These are phyloP conservation scores for Motacilla alba DNA, from an alignment of 2,113 vertebrate species.

Conservation along the genomic window DNA sequence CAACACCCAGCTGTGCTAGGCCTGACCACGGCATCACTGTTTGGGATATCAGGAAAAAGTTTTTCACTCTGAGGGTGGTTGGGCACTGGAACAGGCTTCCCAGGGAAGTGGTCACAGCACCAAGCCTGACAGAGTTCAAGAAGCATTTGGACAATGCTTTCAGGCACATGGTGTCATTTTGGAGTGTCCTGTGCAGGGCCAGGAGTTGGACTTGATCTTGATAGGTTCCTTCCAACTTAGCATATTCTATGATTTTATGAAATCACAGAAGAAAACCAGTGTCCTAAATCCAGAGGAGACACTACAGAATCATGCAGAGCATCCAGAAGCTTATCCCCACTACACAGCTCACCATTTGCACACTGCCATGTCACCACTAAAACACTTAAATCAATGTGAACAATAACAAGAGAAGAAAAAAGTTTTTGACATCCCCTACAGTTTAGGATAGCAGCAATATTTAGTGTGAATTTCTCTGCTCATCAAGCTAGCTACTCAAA, in stretches of 20 bases:
- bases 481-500: neutral
- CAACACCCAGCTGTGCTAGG: neutral
- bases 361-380: neutral
- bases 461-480: constrained; percentile 36
- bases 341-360: neutral
- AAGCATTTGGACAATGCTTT: neutral
- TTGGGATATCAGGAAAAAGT: neutral
- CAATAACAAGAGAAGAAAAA: neutral
- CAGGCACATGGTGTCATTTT: neutral
- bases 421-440: neutral
- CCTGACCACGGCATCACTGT: neutral
- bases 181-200: neutral
- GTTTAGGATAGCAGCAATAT: constrained; percentile 50
- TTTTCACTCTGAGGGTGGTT: neutral
- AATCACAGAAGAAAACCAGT: neutral
- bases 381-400: neutral
- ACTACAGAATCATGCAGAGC: neutral
- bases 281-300: neutral
- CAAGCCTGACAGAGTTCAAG: neutral
- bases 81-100: neutral
- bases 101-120: neutral
- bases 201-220: neutral
- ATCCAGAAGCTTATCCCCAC: neutral
- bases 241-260: neutral
- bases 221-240: neutral